These are phyloP conservation scores for Podiceps cristatus DNA, from an alignment of 2,113 vertebrate species.

Conservation along the genomic window DNA sequence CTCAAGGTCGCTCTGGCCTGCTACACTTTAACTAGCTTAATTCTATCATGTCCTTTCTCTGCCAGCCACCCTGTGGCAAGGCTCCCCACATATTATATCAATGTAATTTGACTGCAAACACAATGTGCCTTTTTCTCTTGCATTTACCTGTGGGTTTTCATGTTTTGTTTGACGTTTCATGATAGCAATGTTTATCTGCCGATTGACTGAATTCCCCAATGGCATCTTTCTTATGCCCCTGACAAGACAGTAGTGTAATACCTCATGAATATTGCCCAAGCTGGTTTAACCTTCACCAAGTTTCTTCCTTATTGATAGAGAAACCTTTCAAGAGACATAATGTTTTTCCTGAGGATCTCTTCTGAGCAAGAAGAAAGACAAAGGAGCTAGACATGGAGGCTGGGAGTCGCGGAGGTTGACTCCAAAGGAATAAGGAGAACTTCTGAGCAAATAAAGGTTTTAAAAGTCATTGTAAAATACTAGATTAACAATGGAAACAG, in stretches of 20 bases:
- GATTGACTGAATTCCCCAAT: not conserved
- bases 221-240: not conserved
- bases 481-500: not conserved
- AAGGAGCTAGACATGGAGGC: not conserved
- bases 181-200: not conserved
- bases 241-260: not conserved
- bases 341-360: not conserved
- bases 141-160: not conserved
- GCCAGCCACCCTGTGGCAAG: too few species aligned
- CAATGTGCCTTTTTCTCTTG: not conserved
- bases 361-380: not conserved
- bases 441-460: not conserved
- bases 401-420: not conserved
- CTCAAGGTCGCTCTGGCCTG: too few species aligned
- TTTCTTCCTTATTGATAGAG: not conserved
- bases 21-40: too few species aligned
- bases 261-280: not conserved
- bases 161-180: not conserved
- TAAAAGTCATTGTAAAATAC: not conserved
- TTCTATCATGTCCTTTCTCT: too few species aligned
- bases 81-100: too few species aligned
- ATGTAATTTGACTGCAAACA: not conserved
- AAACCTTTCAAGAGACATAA: not conserved
- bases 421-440: not conserved
- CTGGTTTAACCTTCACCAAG: not conserved